Conservation (phyloP, 2,797 vertebrate genomes). For the Cuniculus paca region DNA sequence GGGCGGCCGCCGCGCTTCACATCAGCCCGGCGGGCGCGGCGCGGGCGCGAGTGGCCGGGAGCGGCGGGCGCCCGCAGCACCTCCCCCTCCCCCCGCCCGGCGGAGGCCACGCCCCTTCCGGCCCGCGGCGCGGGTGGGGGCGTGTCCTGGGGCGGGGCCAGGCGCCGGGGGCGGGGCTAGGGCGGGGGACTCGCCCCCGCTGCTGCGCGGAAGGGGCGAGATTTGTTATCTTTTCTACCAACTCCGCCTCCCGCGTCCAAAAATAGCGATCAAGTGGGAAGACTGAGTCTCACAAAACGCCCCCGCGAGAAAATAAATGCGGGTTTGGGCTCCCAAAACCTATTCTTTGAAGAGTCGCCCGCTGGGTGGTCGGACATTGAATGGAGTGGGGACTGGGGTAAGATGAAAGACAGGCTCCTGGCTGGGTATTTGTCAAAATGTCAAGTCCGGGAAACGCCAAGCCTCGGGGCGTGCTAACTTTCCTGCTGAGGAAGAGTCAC, state of each 20-base stretch:
- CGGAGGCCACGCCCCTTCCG: slow-evolving; percentile 63
- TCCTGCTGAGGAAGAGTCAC: neutral
- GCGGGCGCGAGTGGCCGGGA: slow-evolving; percentile 45
- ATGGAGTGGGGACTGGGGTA: neutral
- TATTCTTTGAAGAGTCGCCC: neutral
- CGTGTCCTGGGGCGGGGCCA: neutral
- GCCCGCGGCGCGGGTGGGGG: neutral
- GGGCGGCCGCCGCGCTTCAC: slow-evolving; percentile 74
- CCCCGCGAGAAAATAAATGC: slow-evolving; percentile 16
- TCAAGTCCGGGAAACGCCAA: neutral
- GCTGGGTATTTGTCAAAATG: neutral
- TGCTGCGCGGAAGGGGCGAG: neutral
- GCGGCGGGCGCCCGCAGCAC: neutral
- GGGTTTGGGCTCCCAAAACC: neutral
- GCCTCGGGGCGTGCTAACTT: neutral
- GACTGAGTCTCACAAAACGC: neutral
- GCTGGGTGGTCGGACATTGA: neutral
- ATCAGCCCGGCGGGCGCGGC: slow-evolving; percentile 71
- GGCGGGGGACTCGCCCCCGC: rapidly evolving
- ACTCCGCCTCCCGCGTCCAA: neutral
- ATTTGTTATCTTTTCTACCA: neutral
- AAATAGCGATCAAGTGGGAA: neutral
- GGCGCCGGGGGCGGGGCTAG: neutral
- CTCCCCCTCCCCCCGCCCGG: neutral
- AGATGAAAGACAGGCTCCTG: neutral